Evolutionary conservation across 2,113 vertebrate species (phyloP).

Genomic region (Alaudala cheleensis): DNA sequence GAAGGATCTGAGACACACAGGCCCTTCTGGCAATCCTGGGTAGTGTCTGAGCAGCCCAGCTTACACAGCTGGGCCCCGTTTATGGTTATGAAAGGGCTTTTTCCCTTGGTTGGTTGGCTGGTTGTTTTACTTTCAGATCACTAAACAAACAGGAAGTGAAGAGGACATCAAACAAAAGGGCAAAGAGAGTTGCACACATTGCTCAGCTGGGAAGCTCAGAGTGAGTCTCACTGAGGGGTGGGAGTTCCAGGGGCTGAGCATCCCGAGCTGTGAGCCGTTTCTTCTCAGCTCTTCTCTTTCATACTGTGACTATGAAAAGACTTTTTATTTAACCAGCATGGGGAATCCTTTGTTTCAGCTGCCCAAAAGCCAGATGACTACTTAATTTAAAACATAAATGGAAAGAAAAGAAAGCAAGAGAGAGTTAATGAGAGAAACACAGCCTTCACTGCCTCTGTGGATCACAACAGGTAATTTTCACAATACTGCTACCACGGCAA

Average conservation of each 20-base stretch:
- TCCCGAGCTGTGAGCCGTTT: neutral
- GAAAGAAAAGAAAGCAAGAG: neutral
- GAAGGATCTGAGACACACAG: accelerated
- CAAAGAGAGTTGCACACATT: neutral
- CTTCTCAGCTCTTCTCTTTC: neutral
- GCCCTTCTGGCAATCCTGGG: neutral
- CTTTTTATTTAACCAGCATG: neutral
- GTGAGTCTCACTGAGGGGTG: neutral
- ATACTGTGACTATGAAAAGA: neutral
- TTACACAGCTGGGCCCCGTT: slow-evolving; percentile 9
- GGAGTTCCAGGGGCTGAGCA: neutral
- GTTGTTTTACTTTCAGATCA: slow-evolving; percentile 51
- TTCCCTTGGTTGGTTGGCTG: neutral
- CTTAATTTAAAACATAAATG: neutral
- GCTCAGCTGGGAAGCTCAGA: slow-evolving; percentile 1
- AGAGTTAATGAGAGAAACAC: neutral
- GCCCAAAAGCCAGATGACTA: neutral
- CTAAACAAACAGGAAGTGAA: slow-evolving; percentile 40
- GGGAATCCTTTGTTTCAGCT: neutral
- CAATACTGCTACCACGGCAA: neutral
- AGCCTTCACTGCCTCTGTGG: neutral
- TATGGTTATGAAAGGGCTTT: neutral
- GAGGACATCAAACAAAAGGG: slow-evolving; percentile 24
- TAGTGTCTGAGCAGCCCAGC: neutral
- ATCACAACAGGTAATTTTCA: neutral